A percentile compares a stretch with the other conserved stretches of the same genome.
Conservation (phyloP, 2,888 invertebrate species). For the Drosophila austrosaltans region DNA sequence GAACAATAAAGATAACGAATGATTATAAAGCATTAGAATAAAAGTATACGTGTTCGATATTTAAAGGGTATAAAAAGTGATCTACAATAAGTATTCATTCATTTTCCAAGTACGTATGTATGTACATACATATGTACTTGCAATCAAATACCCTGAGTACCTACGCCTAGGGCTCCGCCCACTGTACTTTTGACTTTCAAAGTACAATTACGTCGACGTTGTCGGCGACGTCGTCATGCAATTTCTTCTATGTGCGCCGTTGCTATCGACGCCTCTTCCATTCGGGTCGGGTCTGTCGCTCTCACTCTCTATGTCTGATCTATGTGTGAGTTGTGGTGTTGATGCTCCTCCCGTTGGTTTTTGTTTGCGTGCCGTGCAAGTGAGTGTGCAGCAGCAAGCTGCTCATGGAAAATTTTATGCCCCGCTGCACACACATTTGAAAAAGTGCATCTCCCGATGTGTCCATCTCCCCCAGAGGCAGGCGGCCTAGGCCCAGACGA, state of each 20-base stretch:
- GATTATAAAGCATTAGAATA: background rate
- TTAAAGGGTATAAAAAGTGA: background rate
- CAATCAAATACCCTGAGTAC: constrained; percentile 2
- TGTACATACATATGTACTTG: background rate
- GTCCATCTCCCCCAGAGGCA: constrained; percentile 38
- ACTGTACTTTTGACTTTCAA: constrained; percentile 9
- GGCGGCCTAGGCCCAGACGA: constrained; percentile 30
- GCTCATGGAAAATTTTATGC: constrained; percentile 64
- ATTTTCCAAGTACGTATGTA: background rate
- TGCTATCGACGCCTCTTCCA: constrained; percentile 46
- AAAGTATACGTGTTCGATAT: background rate
- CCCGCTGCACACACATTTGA: constrained; percentile 70
- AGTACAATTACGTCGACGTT: constrained; percentile 47
- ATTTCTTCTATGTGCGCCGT: constrained; percentile 76
- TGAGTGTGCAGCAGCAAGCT: background rate
- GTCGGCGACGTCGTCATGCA: constrained; percentile 52
- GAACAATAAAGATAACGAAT: background rate
- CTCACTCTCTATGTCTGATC: constrained; percentile 36
- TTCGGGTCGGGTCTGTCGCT: constrained; percentile 15
- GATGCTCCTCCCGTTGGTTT: constrained; percentile 51
- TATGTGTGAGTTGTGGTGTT: constrained; percentile 53
- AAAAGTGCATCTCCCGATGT: constrained; percentile 70
- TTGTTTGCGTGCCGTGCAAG: constrained; percentile 41
- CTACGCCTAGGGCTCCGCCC: constrained; percentile 14
- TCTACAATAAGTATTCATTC: too few relatives aligned